A percentile compares a stretch with the other conserved stretches of the same genome.
Conservation (phyloP, 1,140 invertebrate species). For the Plectrocnemia conspersa region DNA sequence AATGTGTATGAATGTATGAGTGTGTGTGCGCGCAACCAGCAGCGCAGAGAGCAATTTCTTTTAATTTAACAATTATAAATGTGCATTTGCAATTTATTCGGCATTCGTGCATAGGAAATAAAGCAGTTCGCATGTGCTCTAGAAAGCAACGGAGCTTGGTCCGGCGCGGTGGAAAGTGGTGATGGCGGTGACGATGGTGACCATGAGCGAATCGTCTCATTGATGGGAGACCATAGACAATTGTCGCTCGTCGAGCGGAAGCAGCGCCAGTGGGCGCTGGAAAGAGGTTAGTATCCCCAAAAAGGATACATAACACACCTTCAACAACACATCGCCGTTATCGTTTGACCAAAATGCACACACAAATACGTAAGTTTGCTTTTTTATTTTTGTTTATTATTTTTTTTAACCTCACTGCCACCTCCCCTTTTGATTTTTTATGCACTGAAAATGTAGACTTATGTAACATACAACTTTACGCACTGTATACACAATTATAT, state of each 20-base stretch:
- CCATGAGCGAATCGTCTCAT: constrained; percentile 13
- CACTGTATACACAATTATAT: no score
- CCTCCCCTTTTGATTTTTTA: no score
- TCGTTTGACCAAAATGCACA: no score
- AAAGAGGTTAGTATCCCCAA: constrained; percentile 57
- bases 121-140: constrained; percentile 25
- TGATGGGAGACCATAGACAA: constrained; percentile 38
- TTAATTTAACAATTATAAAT: constrained; percentile 28
- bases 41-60: constrained; percentile 24
- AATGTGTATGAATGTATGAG: no score
- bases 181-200: constrained; percentile 2
- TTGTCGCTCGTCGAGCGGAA: constrained; percentile 66
- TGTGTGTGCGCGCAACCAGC: constrained; percentile 24
- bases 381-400: constrained; percentile 1
- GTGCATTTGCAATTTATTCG: constrained; percentile 25
- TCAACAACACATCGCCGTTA: neutral
- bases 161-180: constrained; percentile 18
- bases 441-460: no score
- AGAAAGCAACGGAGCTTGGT: constrained; percentile 25
- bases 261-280: constrained; percentile 69
- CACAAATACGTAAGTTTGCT: neutral
- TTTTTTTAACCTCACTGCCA: no score
- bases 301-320: neutral
- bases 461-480: no score
- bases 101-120: constrained; percentile 29